Base-by-base conservation (phyloP, 2,113 vertebrate genomes). In the Nansenia antarctica region DNA sequence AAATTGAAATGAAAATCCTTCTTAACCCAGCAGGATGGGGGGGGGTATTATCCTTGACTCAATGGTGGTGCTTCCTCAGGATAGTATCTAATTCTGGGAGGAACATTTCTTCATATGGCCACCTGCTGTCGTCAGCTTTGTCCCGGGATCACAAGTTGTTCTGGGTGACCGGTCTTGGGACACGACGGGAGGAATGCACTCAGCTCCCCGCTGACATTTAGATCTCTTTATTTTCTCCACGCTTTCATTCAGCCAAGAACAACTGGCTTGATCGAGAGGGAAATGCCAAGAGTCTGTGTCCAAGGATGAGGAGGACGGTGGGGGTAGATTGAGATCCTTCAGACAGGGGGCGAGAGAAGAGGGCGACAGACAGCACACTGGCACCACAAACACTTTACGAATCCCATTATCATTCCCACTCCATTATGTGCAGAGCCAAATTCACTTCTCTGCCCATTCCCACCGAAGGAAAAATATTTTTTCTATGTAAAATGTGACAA, bases 1-100 rank as follows among this genome's bases (percentile, higher is more conserved):
- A 95, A 95, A 96, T 94, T 95, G 94, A 97, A 98, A 98, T 96
- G 95, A 96, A 90, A 96, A 96, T 95, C 94, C 94, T 93, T 93
- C 92, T 94, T 93, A 91, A 94, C 93, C 91, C 94, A 94, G 95
- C 95, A 93, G 95, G 95, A 92, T 85, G 87, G 91, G 91, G 85
- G 88, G 88, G 88, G 90, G 94, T 91, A 96, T 97, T 97, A 95
- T 95, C 93, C 94, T 91, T 93, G 94, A 94, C 93, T 97, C 93
- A 93, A 92, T 94, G 92, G 94, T 94, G 92, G 94, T 91, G 92
- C 94, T 95, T 97, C 94, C 92, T 91, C 88, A 86, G 95, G 94
- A 96, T 95, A 94, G 94, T 95, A 95, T 96, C 94, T 98, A 94
- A 96, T 96, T 96, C 93, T 92, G 91, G 91, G 87, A 94, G 92